A percentile compares a stretch with the other conserved stretches of the same genome.
phyloP scores from a whole-genome alignment of 2,113 vertebrate species.

The Vombatus ursinus region DNA sequence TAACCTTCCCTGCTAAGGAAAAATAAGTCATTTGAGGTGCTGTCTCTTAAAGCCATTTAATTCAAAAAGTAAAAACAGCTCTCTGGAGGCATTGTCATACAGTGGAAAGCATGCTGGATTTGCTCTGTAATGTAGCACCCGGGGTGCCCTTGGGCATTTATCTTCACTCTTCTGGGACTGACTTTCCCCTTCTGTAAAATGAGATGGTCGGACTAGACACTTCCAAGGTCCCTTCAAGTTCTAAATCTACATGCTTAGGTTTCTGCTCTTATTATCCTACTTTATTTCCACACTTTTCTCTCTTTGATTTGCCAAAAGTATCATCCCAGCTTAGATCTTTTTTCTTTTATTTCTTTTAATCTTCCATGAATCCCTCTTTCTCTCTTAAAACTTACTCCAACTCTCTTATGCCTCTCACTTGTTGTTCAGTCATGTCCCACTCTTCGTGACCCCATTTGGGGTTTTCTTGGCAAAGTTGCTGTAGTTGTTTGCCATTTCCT shows the following conservation, averaged over 20 bases:
- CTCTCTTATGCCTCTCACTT: not conserved
- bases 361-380: not conserved
- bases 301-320: not conserved
- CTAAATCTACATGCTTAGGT: not conserved
- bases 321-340: not conserved
- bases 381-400: not conserved
- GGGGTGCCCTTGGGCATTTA: not conserved
- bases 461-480: not conserved
- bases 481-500: not conserved
- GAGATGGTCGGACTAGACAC: not conserved
- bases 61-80: not conserved
- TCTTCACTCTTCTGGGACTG: not conserved
- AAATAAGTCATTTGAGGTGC: constrained; percentile 75
- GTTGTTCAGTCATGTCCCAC: no score
- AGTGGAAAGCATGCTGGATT: not conserved
- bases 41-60: constrained; percentile 47
- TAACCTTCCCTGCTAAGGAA: constrained; percentile 66
- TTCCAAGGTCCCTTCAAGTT: not conserved
- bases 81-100: not conserved
- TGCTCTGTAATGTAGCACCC: not conserved
- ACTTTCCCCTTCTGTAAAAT: not conserved
- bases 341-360: not conserved
- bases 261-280: not conserved
- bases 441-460: not conserved
- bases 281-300: not conserved